Conservation (phyloP, 2,113 vertebrate genomes). For the Circaetus gallicus region DNA sequence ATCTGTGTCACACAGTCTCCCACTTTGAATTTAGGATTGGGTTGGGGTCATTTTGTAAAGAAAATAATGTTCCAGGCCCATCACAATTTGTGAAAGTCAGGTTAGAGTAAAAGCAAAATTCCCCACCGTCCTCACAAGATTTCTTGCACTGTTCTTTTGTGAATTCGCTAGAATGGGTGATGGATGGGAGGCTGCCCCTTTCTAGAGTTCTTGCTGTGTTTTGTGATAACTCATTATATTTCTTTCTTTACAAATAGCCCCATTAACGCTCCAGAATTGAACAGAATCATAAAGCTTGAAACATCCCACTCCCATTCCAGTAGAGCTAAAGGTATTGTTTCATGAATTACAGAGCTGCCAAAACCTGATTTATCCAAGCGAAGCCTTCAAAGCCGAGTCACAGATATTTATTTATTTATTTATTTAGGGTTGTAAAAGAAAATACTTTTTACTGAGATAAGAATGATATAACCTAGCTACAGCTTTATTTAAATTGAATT, state of each 20-base stretch:
- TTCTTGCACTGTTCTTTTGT: slow-evolving; percentile 68
- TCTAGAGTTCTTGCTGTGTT: slow-evolving; percentile 78
- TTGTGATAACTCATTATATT: slow-evolving; percentile 83
- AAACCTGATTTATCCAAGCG: slow-evolving; percentile 65
- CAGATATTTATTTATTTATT: slow-evolving; percentile 36
- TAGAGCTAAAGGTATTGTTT: slow-evolving; percentile 55
- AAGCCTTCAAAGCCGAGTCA: slow-evolving; percentile 49
- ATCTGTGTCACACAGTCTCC: not conserved
- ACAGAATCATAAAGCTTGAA: slow-evolving; percentile 73
- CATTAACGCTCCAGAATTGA: slow-evolving; percentile 75
- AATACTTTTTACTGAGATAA: slow-evolving; percentile 56
- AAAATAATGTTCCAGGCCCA: slow-evolving; percentile 40
- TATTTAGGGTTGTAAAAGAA: slow-evolving; percentile 42
- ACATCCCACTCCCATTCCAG: slow-evolving; percentile 58
- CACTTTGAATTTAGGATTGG: not conserved
- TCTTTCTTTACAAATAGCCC: slow-evolving; percentile 82
- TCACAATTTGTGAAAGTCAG: slow-evolving; percentile 48
- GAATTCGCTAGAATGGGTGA: slow-evolving; percentile 72
- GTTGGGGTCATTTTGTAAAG: slow-evolving; percentile 59
- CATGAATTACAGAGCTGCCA: slow-evolving; percentile 71
- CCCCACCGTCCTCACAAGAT: slow-evolving; percentile 66
- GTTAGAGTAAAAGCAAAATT: slow-evolving; percentile 55
- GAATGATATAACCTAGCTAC: slow-evolving; percentile 56
- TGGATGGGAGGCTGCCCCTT: slow-evolving; percentile 71
- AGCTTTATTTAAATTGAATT: slow-evolving; percentile 73